Conservation (phyloP, 2,888 invertebrate species). For the Blomia tropicalis region DNA sequence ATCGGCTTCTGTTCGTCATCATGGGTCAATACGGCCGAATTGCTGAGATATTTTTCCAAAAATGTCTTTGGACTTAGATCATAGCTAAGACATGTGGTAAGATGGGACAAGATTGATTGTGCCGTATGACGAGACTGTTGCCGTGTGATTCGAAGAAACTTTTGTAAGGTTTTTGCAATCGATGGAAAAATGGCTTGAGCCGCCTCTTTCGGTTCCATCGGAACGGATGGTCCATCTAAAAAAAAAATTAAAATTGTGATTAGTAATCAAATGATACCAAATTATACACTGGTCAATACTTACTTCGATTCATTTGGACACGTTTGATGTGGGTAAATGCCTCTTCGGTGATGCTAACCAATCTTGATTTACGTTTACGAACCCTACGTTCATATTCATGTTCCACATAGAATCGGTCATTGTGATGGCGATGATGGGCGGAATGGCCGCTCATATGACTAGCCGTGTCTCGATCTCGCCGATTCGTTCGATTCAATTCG, state of each 20-base stretch:
- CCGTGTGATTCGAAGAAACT: constrained; percentile 81
- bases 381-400: constrained; percentile 87
- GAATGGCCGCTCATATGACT: constrained; percentile 16
- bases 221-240: constrained; percentile 50
- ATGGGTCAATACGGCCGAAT: constrained; percentile 63
- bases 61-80: constrained; percentile 88
- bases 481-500: constrained; percentile 57
- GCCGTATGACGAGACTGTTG: constrained; percentile 92
- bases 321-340: constrained; percentile 92
- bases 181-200: constrained; percentile 95
- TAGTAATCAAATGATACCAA: background rate
- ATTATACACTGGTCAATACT: background rate
- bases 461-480: constrained; percentile 45
- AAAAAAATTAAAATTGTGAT: background rate
- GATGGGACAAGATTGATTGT: constrained; percentile 72
- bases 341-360: constrained; percentile 86
- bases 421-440: constrained; percentile 49
- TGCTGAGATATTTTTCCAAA: constrained; percentile 74
- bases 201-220: constrained; percentile 85
- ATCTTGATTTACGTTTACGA: constrained; percentile 68
- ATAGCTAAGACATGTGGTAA: constrained; percentile 77
- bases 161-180: constrained; percentile 84
- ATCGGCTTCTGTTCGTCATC: constrained; percentile 55
- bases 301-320: constrained; percentile 46
- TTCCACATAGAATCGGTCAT: constrained; percentile 93